Percentiles rank a stretch among this genome's conserved stretches.
These are phyloP conservation scores for Schrankia costaestrigalis DNA, from an alignment of 2,888 invertebrate species.

Conservation along the genomic window DNA sequence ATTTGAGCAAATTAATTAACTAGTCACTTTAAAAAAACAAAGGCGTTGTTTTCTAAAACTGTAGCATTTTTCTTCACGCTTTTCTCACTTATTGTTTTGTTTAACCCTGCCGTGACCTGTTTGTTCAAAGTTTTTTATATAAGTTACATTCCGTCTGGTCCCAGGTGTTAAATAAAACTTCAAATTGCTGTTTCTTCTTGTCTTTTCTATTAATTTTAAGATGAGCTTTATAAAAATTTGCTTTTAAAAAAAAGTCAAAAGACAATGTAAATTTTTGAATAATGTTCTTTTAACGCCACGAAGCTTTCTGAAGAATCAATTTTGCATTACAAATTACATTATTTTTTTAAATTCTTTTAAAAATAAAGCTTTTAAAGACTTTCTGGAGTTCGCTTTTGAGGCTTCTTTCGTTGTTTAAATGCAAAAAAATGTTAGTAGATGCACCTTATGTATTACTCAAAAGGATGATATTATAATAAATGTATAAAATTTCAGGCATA, in stretches of 20 bases:
- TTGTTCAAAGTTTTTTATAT: constrained; percentile 33
- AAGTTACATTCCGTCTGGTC: constrained; percentile 51
- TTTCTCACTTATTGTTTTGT: constrained; percentile 68
- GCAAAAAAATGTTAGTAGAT: constrained; percentile 53
- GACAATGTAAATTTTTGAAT: constrained; percentile 18
- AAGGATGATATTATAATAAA: constrained; percentile 51
- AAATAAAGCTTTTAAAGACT: constrained; percentile 31
- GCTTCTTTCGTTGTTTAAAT: constrained; percentile 44
- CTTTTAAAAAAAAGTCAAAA: constrained; percentile 46
- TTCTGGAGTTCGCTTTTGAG: constrained; percentile 47
- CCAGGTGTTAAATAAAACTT: constrained; percentile 76
- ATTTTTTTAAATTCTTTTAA: constrained; percentile 21
- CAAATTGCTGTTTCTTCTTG: constrained; percentile 68
- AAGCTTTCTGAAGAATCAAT: constrained; percentile 29
- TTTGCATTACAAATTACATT: constrained; percentile 18
- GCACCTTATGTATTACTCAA: constrained; percentile 37
- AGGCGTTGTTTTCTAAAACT: constrained; percentile 48
- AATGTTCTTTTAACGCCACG: constrained; percentile 31
- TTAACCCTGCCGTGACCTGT: constrained; percentile 70
- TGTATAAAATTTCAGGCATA: constrained; percentile 89
- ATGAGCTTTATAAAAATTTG: constrained; percentile 56
- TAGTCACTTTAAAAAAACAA: too few relatives aligned
- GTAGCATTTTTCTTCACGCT: constrained; percentile 63
- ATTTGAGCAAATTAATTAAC: too few relatives aligned
- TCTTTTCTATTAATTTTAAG: constrained; percentile 53